These are phyloP conservation scores for Microplitis deprimator DNA, from an alignment of 2,888 invertebrate species.

Conservation along the genomic window DNA sequence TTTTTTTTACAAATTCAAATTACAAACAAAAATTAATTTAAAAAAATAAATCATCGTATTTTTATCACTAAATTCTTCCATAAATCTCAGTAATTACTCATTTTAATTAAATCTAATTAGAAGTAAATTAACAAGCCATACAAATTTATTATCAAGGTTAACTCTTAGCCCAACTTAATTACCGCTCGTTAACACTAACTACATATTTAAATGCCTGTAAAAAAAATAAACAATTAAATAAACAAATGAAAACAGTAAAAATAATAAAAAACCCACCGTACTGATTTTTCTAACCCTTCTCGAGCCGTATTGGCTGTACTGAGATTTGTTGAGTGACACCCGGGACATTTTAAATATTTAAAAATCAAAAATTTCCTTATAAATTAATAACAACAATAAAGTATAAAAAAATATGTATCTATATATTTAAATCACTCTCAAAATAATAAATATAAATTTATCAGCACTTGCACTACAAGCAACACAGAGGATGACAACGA, in stretches of 20 bases:
- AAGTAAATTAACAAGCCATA: no score
- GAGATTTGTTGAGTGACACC: slow-evolving; percentile 70
- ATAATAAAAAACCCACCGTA: slow-evolving; percentile 63
- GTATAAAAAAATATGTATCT: no score
- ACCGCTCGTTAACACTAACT: no score
- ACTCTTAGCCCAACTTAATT: no score
- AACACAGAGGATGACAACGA: neutral
- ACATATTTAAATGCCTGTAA: neutral
- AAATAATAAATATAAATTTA: neutral
- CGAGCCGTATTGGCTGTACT: slow-evolving; percentile 69
- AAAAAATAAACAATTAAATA: neutral
- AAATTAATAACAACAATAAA: neutral
- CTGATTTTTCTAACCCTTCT: slow-evolving; percentile 70
- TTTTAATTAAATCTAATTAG: no score
- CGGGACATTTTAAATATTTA: slow-evolving; percentile 65
- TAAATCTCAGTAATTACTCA: no score
- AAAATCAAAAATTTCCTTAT: slow-evolving; percentile 10
- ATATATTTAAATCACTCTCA: neutral
- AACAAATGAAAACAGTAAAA: slow-evolving; percentile 31
- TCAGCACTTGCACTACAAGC: neutral
- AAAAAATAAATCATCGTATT: no score
- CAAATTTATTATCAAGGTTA: no score
- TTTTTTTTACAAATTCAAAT: no score
- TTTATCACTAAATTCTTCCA: no score
- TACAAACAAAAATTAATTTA: no score